Evolutionary conservation across 2,113 vertebrate genomes (phyloP), one percentile per base, ranked within the genome.

Genomic region (Otolemur garnettii): DNA sequence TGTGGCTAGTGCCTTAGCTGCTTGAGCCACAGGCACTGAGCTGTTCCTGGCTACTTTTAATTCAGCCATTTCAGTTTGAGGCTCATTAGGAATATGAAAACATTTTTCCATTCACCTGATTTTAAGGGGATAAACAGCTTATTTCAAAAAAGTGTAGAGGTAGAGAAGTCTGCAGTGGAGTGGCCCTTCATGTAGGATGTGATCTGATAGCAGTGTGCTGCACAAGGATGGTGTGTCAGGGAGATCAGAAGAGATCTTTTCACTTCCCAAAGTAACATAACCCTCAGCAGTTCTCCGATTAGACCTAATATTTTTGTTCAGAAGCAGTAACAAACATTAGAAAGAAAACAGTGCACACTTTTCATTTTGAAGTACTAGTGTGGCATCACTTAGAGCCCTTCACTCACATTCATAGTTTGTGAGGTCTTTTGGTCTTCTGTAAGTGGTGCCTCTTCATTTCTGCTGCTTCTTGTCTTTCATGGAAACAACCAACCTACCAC

Each of bases 61-160:
- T 96, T 69, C 15, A 86, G 38, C 33, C 22, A 71, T 66, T 94
- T 64, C 2, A 35, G n/a, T n/a, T 26, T 24, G 71, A 93, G 57
- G 35, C 28, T 78, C 10, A 12, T 86, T 94, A 79, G 71, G 57
- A 60, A 81, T 78, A 64, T 59, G 88, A 80, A 94, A 91, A 64
- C 13, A 15, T 15, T 64, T 50, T 66, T 78, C 38, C 57, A 59
- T 87, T 57, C 22, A 59, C 64, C 14, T 94, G 30, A 50, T 95
- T 88, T 60, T 59, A 53, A 84, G 59, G 28, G 79, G 28, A 85
- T 59, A 69, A 55, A 28, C 4, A 59, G 59, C 50, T 42, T 69
- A 7, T 82, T 59, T 94, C 77, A 83, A 57, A 84, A 89, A 35
- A 8, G 17, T 1, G 21, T n/a, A 12, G 28, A 22, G 11, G 13